Evolutionary conservation across 2,113 vertebrate genomes (phyloP).

Genomic region (Neodontobutis hainanensis): DNA sequence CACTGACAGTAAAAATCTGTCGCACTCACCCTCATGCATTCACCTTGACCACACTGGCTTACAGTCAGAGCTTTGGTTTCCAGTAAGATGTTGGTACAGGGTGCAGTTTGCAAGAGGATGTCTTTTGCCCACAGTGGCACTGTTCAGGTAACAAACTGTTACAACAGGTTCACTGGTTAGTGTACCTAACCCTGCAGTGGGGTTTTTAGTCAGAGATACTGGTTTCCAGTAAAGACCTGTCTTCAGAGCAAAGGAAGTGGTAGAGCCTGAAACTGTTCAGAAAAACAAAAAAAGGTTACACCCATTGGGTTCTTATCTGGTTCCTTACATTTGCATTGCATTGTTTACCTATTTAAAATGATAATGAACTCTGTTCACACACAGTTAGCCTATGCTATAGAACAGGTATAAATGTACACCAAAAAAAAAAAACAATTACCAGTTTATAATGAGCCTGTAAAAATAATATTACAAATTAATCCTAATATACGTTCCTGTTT

Average conservation of each 20-base stretch:
- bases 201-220: conserved; percentile 70
- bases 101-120: conserved; percentile 29
- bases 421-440: not conserved
- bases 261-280: conserved; percentile 61
- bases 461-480: not conserved
- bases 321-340: conserved; percentile 31
- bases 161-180: conserved; percentile 11
- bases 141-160: conserved; percentile 28
- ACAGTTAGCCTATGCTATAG: too few species aligned
- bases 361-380: not conserved
- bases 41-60: not conserved
- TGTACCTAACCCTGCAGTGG: conserved; percentile 34
- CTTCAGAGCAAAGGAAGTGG: conserved; percentile 74
- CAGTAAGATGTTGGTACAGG: conserved; percentile 33
- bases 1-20: not conserved
- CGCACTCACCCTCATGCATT: conserved; percentile 5
- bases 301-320: conserved; percentile 24
- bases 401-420: too few species aligned
- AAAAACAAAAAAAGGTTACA: conserved; percentile 43
- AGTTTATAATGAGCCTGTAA: not conserved
- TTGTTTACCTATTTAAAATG: not conserved
- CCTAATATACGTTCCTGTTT: too few species aligned
- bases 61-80: conserved; percentile 50
- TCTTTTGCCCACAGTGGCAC: conserved; percentile 26
- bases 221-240: conserved; percentile 75